Evolutionary conservation across 2,797 vertebrate species (phyloP).

Genomic region (Mallotus villosus): DNA sequence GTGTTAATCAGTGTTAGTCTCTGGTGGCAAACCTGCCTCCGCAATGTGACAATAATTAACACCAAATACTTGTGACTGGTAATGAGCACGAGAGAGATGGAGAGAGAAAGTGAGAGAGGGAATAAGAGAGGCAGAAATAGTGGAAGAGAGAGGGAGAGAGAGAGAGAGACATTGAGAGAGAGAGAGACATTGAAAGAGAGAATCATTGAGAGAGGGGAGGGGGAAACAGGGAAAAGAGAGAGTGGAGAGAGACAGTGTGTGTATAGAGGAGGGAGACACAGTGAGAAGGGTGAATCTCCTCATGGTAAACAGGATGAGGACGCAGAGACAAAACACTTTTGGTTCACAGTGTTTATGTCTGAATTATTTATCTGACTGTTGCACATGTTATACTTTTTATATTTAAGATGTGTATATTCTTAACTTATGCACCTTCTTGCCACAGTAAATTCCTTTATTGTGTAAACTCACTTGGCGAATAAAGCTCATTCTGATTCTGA

Average conservation of each 20-base stretch:
- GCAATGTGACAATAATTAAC: slow-evolving; percentile 75
- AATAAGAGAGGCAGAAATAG: slow-evolving; percentile 3
- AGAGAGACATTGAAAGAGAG: neutral
- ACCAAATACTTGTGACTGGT: slow-evolving; percentile 56
- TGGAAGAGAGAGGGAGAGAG: neutral
- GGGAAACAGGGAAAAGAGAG: neutral
- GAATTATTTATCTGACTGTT: too few species aligned
- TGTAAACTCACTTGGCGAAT: too few species aligned
- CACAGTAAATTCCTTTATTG: too few species aligned
- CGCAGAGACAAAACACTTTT: neutral
- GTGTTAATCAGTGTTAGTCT: slow-evolving; percentile 76
- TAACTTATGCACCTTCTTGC: too few species aligned
- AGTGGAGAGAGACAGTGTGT: too few species aligned
- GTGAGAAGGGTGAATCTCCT: too few species aligned
- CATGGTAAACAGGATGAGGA: too few species aligned
- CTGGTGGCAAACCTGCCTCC: slow-evolving; percentile 58
- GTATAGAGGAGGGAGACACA: neutral
- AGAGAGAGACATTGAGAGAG: neutral
- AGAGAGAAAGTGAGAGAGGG: slow-evolving; percentile 30
- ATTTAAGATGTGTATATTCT: too few species aligned
- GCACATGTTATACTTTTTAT: too few species aligned
- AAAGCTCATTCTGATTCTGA: too few species aligned
- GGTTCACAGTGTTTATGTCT: neutral
- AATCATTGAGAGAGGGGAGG: neutral
- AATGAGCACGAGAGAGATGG: slow-evolving; percentile 59